These are phyloP conservation scores for Psittacula cyanocephala DNA, from an alignment of 2,113 vertebrate genomes.

Conservation along the genomic window DNA sequence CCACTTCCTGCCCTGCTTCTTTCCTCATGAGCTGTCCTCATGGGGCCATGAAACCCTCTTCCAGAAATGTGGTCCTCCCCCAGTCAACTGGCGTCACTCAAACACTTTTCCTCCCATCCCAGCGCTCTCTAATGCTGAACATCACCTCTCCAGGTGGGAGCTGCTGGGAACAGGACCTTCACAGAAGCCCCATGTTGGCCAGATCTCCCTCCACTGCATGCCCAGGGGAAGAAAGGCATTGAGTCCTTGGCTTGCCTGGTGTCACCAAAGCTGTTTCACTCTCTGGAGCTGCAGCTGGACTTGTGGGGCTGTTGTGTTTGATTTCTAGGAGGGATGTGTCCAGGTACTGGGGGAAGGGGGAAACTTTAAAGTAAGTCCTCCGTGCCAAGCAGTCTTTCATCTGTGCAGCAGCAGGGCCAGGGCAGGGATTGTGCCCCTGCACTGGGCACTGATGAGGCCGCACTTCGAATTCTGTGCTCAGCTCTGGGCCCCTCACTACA, in stretches of 20 bases:
- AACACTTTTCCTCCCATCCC: background rate
- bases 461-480: background rate
- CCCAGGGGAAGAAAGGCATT: background rate
- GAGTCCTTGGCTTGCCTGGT: rapidly evolving
- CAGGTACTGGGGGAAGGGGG: background rate
- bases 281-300: background rate
- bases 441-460: background rate
- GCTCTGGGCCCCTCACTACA: background rate
- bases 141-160: background rate
- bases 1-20: background rate
- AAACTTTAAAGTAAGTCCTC: background rate
- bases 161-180: background rate
- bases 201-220: background rate
- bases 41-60: background rate
- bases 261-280: background rate
- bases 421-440: background rate
- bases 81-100: background rate
- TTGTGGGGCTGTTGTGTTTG: rapidly evolving
- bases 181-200: rapidly evolving
- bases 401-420: background rate
- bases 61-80: rapidly evolving
- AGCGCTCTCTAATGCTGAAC: rapidly evolving
- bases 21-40: background rate
- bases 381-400: background rate
- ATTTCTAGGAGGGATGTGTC: background rate